A percentile compares a stretch with the other conserved stretches of the same genome.
These are phyloP conservation scores for Hybos culiciformis DNA, from an alignment of 2,888 invertebrate species.

Conservation along the genomic window DNA sequence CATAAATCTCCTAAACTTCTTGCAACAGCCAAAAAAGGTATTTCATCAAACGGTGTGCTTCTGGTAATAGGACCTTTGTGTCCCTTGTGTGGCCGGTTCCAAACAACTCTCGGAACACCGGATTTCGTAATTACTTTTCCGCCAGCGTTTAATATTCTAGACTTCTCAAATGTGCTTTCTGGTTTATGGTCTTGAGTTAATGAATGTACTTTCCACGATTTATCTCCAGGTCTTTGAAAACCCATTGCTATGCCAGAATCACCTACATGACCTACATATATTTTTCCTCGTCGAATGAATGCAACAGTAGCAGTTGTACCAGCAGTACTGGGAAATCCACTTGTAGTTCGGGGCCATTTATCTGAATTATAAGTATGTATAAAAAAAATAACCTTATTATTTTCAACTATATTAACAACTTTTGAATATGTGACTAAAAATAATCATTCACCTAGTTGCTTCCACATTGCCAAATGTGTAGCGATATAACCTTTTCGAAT, in stretches of 20 bases:
- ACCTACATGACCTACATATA: constrained; percentile 97
- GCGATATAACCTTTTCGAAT: constrained; percentile 91
- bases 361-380: constrained; percentile 46
- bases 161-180: constrained; percentile 69
- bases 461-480: constrained; percentile 97
- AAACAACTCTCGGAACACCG: constrained; percentile 91
- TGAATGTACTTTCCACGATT: constrained; percentile 65
- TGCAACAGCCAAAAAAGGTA: constrained; percentile 92
- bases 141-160: constrained; percentile 66
- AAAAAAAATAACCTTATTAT: too few relatives aligned
- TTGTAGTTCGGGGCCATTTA: constrained; percentile 93
- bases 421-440: not conserved
- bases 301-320: constrained; percentile 95
- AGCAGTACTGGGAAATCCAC: constrained; percentile 89
- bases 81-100: constrained; percentile 66
- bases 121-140: constrained; percentile 64
- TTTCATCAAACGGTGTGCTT: constrained; percentile 82
- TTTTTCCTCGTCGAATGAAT: constrained; percentile 84
- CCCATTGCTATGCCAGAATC: constrained; percentile 91
- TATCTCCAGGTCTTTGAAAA: constrained; percentile 55
- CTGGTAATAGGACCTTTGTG: constrained; percentile 69
- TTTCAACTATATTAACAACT: too few relatives aligned
- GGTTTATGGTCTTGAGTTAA: constrained; percentile 93
- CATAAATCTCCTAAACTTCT: constrained; percentile 92
- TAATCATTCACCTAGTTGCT: constrained; percentile 69